Conservation (phyloP, 2,113 vertebrate genomes). For the Anthoscopus minutus region DNA sequence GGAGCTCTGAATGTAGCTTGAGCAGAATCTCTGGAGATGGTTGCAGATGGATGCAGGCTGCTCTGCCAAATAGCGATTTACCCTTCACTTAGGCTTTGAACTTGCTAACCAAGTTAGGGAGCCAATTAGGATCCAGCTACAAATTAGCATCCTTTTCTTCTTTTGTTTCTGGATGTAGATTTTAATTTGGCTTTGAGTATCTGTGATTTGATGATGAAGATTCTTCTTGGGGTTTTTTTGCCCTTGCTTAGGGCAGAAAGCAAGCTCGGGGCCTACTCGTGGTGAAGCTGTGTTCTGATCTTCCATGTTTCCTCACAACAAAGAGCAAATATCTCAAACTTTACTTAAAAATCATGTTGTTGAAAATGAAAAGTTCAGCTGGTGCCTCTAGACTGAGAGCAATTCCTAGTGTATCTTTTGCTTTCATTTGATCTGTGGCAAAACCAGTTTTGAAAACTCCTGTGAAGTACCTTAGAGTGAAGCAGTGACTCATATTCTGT, state of each 20-base stretch:
- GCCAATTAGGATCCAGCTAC: not conserved
- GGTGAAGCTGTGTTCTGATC: not conserved
- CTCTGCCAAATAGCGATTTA: not conserved
- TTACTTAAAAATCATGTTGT: not conserved
- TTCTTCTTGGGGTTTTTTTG: rapidly evolving
- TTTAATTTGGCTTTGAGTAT: not conserved
- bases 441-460: not conserved
- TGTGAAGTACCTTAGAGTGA: not conserved
- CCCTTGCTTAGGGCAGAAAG: not conserved
- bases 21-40: not conserved
- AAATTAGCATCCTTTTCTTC: not conserved
- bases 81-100: not conserved
- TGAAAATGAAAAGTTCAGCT: not conserved
- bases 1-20: not conserved
- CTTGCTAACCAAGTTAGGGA: not conserved
- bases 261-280: not conserved
- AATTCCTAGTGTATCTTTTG: not conserved
- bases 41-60: not conserved
- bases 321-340: not conserved
- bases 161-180: not conserved
- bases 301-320: not conserved
- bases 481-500: not conserved
- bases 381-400: not conserved
- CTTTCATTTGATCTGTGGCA: not conserved
- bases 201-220: not conserved